A percentile compares a stretch with the other conserved stretches of the same genome.
These are phyloP conservation scores for Corella eumyota DNA, from an alignment of 23 tunicate genomes.

Conservation along the genomic window DNA sequence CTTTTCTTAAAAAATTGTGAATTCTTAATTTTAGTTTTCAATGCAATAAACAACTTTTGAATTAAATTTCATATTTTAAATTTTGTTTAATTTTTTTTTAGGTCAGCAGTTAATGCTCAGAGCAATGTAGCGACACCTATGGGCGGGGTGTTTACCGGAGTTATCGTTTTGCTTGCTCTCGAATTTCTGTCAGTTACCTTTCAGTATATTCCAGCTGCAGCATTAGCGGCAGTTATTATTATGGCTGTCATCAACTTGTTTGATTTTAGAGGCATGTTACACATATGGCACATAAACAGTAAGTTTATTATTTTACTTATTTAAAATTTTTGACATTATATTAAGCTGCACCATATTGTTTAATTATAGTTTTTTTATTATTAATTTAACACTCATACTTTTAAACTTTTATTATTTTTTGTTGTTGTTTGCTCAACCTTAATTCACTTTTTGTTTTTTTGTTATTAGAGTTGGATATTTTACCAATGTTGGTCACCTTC, in stretches of 20 bases:
- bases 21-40: too few relatives aligned
- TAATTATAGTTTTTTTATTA: too few relatives aligned
- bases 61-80: too few relatives aligned
- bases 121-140: constrained; percentile 76
- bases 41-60: too few relatives aligned
- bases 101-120: constrained; percentile 86
- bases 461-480: constrained; percentile 33
- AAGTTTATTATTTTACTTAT: constrained; percentile 19
- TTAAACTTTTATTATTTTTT: too few relatives aligned
- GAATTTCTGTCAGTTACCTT: constrained; percentile 63
- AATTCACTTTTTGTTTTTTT: not conserved
- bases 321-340: not conserved
- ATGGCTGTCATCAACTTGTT: constrained; percentile 86
- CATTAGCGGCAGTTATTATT: constrained; percentile 72
- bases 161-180: constrained; percentile 56
- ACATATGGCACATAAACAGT: constrained; percentile 57
- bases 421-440: not conserved
- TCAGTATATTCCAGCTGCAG: constrained; percentile 72
- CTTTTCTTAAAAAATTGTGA: too few relatives aligned
- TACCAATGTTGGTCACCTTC: constrained; percentile 55
- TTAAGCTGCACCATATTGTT: not conserved
- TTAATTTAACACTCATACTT: too few relatives aligned
- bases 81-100: too few relatives aligned
- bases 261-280: constrained; percentile 40
- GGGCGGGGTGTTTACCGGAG: constrained; percentile 66